phyloP scores from a whole-genome alignment of 2,888 invertebrate genomes.

The Apotomis betuletana region DNA sequence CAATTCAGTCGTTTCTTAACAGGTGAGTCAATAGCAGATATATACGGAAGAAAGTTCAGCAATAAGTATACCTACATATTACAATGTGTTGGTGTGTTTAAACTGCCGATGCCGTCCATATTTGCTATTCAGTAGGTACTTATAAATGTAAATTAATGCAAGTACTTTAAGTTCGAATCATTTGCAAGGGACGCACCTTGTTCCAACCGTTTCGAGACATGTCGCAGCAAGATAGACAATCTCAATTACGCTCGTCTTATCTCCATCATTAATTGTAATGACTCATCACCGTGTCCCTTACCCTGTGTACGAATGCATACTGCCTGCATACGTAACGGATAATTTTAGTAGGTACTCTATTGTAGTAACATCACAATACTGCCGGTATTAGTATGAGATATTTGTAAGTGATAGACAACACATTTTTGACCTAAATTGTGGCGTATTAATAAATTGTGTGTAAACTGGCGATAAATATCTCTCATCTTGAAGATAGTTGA shows the following conservation, averaged over 20 bases:
- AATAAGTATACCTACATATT: too few relatives aligned
- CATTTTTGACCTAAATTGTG: too few relatives aligned
- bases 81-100: too few relatives aligned
- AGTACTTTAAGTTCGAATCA: constrained; percentile 1
- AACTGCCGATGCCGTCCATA: too few relatives aligned
- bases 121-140: too few relatives aligned
- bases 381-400: too few relatives aligned
- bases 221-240: constrained; percentile 25
- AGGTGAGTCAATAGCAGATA: too few relatives aligned
- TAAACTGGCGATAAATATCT: not conserved
- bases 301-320: constrained; percentile 9
- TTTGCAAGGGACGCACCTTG: constrained; percentile 18
- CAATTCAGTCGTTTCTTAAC: too few relatives aligned
- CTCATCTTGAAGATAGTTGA: not conserved
- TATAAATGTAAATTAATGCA: too few relatives aligned
- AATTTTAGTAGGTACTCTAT: not conserved
- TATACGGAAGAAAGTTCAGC: too few relatives aligned
- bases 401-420: too few relatives aligned
- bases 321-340: not conserved
- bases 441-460: too few relatives aligned
- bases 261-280: constrained; percentile 34
- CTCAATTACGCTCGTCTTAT: constrained; percentile 29
- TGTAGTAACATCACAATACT: not conserved
- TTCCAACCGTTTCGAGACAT: constrained; percentile 14
- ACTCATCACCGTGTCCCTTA: constrained; percentile 26